Evolutionary conservation across 2,888 invertebrate genomes (phyloP).

Genomic region (Dasysyrphus tricinctus): DNA sequence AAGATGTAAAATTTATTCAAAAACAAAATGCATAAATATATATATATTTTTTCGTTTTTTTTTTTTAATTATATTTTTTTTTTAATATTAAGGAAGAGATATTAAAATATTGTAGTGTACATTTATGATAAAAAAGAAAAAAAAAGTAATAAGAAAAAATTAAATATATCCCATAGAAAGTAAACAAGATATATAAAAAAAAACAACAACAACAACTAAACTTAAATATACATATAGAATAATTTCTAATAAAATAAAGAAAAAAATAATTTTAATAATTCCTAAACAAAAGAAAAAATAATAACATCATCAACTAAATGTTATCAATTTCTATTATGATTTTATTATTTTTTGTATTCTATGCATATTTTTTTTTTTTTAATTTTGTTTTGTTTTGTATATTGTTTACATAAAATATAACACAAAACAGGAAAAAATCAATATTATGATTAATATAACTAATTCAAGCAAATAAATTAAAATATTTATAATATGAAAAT

Average conservation of each 20-base stretch:
- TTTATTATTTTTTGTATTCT: conserved; percentile 63
- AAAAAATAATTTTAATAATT: conserved; percentile 66
- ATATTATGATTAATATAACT: conserved; percentile 69
- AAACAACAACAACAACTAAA: conserved; percentile 61
- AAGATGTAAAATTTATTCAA: conserved; percentile 74
- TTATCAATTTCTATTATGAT: conserved; percentile 60
- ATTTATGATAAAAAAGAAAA: conserved; percentile 46
- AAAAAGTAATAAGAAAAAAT: conserved; percentile 33
- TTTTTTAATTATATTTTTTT: conserved; percentile 29
- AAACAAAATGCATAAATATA: conserved; percentile 62
- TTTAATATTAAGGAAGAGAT: conserved; percentile 62
- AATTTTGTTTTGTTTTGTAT: conserved; percentile 61
- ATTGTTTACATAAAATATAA: conserved; percentile 68
- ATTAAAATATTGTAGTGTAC: conserved; percentile 72
- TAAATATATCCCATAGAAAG: conserved; percentile 59
- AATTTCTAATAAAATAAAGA: conserved; percentile 67
- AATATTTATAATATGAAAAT: conserved; percentile 73
- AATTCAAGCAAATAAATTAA: conserved; percentile 75
- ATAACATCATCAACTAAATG: conserved; percentile 68
- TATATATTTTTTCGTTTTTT: conserved; percentile 44
- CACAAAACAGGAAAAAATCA: conserved; percentile 64
- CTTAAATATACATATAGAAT: conserved; percentile 74
- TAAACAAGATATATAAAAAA: conserved; percentile 36
- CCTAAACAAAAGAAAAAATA: conserved; percentile 63
- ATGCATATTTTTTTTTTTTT: conserved; percentile 37